Conservation (phyloP, 2,113 vertebrate species). For the Balaenoptera acutorostrata region DNA sequence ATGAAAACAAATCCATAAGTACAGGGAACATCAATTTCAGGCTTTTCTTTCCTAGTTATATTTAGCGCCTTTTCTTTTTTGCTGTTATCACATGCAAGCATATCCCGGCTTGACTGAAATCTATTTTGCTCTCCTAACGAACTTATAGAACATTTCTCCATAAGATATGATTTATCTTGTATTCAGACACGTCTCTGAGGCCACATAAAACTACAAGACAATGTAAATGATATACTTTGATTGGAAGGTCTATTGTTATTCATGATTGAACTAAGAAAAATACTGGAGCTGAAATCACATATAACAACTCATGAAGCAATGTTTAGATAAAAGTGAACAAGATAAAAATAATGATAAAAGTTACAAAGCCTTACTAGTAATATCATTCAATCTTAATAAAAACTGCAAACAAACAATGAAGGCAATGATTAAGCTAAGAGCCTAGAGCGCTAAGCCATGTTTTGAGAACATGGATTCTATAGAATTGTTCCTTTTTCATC, state of each 20-base stretch:
- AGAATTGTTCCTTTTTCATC: slow-evolving; percentile 76
- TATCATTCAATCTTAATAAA: slow-evolving; percentile 67
- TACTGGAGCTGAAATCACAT: slow-evolving; percentile 36
- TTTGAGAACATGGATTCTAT: slow-evolving; percentile 38
- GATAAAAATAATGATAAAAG: slow-evolving; percentile 54
- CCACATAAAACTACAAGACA: slow-evolving; percentile 53
- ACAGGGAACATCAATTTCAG: slow-evolving; percentile 76
- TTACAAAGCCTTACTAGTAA: slow-evolving; percentile 48
- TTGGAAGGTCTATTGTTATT: slow-evolving; percentile 70
- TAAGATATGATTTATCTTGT: slow-evolving; percentile 58
- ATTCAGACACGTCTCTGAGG: slow-evolving; percentile 63
- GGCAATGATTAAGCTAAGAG: slow-evolving; percentile 62
- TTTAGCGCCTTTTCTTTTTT: slow-evolving; percentile 72
- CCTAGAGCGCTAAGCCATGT: not conserved
- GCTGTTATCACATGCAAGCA: slow-evolving; percentile 62
- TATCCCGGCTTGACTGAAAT: slow-evolving; percentile 68
- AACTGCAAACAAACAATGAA: slow-evolving; percentile 54
- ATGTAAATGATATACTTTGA: slow-evolving; percentile 48
- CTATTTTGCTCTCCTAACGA: slow-evolving; percentile 75
- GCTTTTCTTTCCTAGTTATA: slow-evolving; percentile 73
- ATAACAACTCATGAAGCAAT: slow-evolving; percentile 19
- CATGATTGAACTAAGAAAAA: slow-evolving; percentile 51
- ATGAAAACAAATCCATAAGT: slow-evolving; percentile 81
- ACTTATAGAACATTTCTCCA: slow-evolving; percentile 75
- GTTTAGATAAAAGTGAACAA: slow-evolving; percentile 58